Evolutionary conservation across 2,888 invertebrate genomes (phyloP), one percentile per base, ranked within the genome.

Genomic region (Ichneumoninae sp.): DNA sequence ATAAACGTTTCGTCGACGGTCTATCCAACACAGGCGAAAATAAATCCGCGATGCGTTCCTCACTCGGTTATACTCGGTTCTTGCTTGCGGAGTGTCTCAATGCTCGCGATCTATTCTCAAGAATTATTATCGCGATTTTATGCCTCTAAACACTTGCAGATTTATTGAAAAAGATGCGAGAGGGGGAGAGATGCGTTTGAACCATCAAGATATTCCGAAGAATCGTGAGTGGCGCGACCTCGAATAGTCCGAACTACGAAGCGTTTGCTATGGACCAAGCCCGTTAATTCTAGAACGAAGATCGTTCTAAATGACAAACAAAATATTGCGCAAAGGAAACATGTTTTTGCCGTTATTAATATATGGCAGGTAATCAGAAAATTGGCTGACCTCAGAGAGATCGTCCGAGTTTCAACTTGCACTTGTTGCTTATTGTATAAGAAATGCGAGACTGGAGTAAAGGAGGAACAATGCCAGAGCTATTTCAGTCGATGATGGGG

Each of bases 391-490:
- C 66, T 44, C 54, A 19, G n/a, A 54, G 47, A 44, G 26, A 54
- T 57, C 54, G 30, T 65, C 44, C 66, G 33, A 54, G 19, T 73
- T 66, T 47, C 57, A 60, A 50, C 44, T 47, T 60, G 77, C 66
- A 69, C 69, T 69, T 60, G 57, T 26, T 50, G 40, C 69, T 60
- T 47, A 40, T 26, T 50, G 40, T 60, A 68, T n/a, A 26, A 36
- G 54, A 63, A 54, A 66, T 33, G 33, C 65, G 75, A 44, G 77
- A 63, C 89, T 90, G 89, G 89, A 90, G 88, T 88, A 91, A 91
- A 92, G 88, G 54, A 91, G 91, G 91, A 93, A 92, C 93, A 93
- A 93, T 93, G 92, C 92, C 93, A 92, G 89, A 86, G 91, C 87
- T 92, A 92, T 93, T 92, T 92, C 87, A 81, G 92, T 91, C 91